Conservation (phyloP, 2,797 vertebrate genomes). For the Oreochromis mossambicus region DNA sequence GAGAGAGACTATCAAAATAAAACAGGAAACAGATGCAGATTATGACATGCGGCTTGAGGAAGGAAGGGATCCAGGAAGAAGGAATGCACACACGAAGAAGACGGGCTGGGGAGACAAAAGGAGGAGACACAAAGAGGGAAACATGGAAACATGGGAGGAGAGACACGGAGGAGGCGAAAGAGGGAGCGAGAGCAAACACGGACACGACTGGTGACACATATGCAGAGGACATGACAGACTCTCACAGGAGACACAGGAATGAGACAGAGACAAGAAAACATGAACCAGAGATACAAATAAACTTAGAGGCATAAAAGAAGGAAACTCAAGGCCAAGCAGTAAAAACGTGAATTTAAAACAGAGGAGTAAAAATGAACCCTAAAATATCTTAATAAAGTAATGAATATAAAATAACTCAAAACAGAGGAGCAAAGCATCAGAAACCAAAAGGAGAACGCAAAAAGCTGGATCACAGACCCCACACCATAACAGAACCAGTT, state of each 20-base stretch:
- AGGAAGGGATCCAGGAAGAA: fast-evolving
- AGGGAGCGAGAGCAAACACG: neutral
- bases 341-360: neutral
- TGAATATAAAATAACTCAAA: neutral
- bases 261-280: neutral
- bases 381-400: neutral
- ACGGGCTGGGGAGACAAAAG: neutral
- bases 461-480: neutral
- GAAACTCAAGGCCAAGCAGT: neutral
- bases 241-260: neutral
- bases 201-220: neutral
- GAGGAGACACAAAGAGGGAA: neutral
- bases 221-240: neutral
- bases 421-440: neutral
- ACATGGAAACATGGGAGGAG: neutral
- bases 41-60: neutral
- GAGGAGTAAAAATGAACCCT: no score
- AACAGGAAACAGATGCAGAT: neutral
- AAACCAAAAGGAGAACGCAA: fast-evolving
- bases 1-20: neutral
- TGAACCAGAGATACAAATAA: neutral
- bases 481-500: neutral
- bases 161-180: neutral
- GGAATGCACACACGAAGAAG: neutral
- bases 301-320: neutral